Evolutionary conservation across 2,888 invertebrate genomes (phyloP).

Genomic region (Heliothis peltigera): DNA sequence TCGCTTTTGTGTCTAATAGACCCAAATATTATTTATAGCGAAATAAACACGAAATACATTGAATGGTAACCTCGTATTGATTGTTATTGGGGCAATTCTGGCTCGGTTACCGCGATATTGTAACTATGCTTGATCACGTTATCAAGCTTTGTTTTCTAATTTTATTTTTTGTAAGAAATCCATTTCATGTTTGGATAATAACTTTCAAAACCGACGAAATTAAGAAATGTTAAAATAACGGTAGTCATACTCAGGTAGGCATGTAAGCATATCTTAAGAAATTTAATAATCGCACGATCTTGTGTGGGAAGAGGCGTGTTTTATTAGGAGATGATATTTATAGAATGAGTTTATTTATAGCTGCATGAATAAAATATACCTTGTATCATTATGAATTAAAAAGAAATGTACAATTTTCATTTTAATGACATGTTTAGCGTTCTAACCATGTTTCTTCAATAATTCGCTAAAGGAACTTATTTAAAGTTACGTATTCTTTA

Average conservation of each 20-base stretch:
- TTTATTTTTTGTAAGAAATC: neutral
- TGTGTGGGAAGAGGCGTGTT: neutral
- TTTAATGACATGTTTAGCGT: too few species aligned
- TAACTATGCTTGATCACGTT: neutral
- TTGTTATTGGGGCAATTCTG: conserved; percentile 4
- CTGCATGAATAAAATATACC: too few species aligned
- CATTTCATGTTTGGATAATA: neutral
- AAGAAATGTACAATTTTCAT: too few species aligned
- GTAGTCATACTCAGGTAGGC: neutral
- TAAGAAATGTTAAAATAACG: neutral
- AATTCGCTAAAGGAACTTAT: too few species aligned
- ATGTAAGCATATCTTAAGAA: neutral
- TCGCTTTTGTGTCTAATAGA: conserved; percentile 18
- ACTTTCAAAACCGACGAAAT: neutral
- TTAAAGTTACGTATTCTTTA: too few species aligned
- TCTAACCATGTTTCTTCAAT: too few species aligned
- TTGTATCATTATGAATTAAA: too few species aligned
- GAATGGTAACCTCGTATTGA: conserved; percentile 9
- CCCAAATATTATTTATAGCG: conserved; percentile 7
- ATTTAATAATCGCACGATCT: neutral
- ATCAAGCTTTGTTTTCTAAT: too few species aligned
- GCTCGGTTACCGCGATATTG: neutral
- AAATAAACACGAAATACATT: conserved; percentile 23
- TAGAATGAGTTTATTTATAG: neutral
- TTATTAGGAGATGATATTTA: neutral